Evolutionary conservation across 1,140 invertebrate genomes (phyloP), one percentile per base, ranked within the genome.

Genomic region (Drosophila nigromelanica): DNA sequence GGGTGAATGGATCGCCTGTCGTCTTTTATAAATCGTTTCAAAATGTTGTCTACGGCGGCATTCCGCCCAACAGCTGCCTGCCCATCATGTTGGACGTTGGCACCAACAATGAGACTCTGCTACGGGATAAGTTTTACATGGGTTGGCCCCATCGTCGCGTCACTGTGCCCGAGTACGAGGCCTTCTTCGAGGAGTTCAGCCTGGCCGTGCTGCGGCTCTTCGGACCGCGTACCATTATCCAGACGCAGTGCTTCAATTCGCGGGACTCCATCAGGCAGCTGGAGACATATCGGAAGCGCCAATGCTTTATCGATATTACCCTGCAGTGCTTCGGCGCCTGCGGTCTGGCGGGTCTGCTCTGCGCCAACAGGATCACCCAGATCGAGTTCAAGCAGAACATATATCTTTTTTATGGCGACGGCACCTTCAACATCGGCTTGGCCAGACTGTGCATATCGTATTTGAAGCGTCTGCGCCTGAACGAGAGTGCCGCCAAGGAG

Each of bases 201-300:
- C 0, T 72, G 14, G 61, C 78, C 0, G 96, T 96, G 14, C 95
- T 98, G 0, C 94, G 94, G 64, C 94, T 97, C 74, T 98, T 95
- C 85, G 96, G 96, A 0, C 95, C 96, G 86, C 97, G 96, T 83
- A 95, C 95, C 37, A 93, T 97, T 5, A 97, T 97, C 54, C 94
- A 99, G 92, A 99, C 98, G 93, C 98, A 99, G 93, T 98, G 99
- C 93, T 99, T 99, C 91, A 98, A 95, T 5, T 98, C 98, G 76
- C 92, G 95, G 0, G 98, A 98, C 92, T 98, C 98, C 4, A 98
- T 98, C 92, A 93, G 95, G 11, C 93, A 98, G 35, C 93, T 99
- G 58, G 95, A 95, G 64, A 97, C 96, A 90, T 99, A 98, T 92
- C 94, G 96, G 14, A 92, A 97, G 55, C 89, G 93, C 15, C 98